These are phyloP conservation scores for Selene dorsalis DNA, from an alignment of 2,797 vertebrate genomes.

Conservation along the genomic window DNA sequence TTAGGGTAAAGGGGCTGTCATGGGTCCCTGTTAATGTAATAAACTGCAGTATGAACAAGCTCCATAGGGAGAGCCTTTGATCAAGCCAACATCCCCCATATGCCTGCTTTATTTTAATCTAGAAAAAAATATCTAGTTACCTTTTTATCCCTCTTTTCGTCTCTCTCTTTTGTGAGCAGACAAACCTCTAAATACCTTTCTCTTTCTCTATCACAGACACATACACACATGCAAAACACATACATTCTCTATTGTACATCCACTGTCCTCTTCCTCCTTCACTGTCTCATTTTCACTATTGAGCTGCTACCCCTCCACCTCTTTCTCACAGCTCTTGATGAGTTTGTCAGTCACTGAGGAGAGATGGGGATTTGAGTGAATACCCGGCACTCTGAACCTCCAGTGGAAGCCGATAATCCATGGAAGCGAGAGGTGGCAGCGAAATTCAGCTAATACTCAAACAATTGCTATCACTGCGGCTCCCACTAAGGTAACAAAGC, in stretches of 20 bases:
- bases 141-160: conserved; percentile 34
- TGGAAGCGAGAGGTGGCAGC: conserved; percentile 52
- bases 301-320: conserved; percentile 53
- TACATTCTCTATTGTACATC: conserved; percentile 19
- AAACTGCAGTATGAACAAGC: conserved; percentile 60
- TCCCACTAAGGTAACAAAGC: conserved; percentile 62
- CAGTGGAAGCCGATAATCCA: conserved; percentile 72
- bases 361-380: conserved; percentile 62
- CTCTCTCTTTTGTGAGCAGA: conserved; percentile 30
- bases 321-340: conserved; percentile 55
- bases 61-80: conserved; percentile 62
- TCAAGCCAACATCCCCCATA: conserved; percentile 42
- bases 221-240: conserved; percentile 7
- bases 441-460: conserved; percentile 70
- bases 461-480: conserved; percentile 61
- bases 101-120: conserved; percentile 46
- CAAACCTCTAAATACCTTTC: conserved; percentile 33
- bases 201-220: conserved; percentile 38
- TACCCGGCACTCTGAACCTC: conserved; percentile 50
- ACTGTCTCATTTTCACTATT: conserved; percentile 50
- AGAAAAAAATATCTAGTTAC: conserved; percentile 13
- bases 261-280: conserved; percentile 20
- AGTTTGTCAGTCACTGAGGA: conserved; percentile 61
- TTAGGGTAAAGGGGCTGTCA: conserved; percentile 39
- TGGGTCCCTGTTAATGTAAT: conserved; percentile 59